Evolutionary conservation across 1,140 invertebrate genomes (phyloP).

Genomic region (Vanessa atalanta): DNA sequence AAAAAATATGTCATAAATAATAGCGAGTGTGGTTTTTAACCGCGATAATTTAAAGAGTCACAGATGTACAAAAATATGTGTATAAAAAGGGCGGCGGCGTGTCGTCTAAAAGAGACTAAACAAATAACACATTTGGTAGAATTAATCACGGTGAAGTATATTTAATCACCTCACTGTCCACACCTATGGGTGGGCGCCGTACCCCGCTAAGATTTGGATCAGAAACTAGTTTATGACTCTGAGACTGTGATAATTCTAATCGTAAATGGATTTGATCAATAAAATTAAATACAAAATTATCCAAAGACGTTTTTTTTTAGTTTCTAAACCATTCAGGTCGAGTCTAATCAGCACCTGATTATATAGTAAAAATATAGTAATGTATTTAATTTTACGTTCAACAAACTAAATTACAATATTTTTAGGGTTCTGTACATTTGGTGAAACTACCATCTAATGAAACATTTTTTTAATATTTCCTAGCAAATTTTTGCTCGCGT

Average conservation of each 20-base stretch:
- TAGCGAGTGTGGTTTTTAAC: too few relatives aligned
- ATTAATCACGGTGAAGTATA: slow-evolving; percentile 53
- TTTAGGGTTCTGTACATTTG: too few relatives aligned
- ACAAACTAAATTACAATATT: too few relatives aligned
- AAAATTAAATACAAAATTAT: slow-evolving; percentile 23
- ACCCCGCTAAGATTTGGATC: slow-evolving; percentile 59
- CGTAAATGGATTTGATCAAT: slow-evolving; percentile 30
- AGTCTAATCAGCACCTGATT: too few relatives aligned
- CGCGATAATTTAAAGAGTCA: neutral
- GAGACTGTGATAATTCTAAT: slow-evolving; percentile 45
- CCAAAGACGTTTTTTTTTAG: neutral
- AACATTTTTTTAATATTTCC: too few relatives aligned
- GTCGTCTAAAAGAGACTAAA: slow-evolving; percentile 48
- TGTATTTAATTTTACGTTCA: too few relatives aligned
- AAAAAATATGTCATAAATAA: too few relatives aligned
- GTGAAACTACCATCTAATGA: too few relatives aligned
- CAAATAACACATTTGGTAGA: slow-evolving; percentile 61
- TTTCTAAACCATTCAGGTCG: too few relatives aligned
- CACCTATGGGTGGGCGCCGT: slow-evolving; percentile 67
- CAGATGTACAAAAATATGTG: neutral
- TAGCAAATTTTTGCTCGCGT: too few relatives aligned
- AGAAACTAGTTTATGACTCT: slow-evolving; percentile 55
- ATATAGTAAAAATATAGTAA: too few relatives aligned
- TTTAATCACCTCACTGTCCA: slow-evolving; percentile 53
- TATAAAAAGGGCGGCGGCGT: slow-evolving; percentile 37